Conservation (phyloP, 2,888 invertebrate genomes). For the Balanococcus diminutus region DNA sequence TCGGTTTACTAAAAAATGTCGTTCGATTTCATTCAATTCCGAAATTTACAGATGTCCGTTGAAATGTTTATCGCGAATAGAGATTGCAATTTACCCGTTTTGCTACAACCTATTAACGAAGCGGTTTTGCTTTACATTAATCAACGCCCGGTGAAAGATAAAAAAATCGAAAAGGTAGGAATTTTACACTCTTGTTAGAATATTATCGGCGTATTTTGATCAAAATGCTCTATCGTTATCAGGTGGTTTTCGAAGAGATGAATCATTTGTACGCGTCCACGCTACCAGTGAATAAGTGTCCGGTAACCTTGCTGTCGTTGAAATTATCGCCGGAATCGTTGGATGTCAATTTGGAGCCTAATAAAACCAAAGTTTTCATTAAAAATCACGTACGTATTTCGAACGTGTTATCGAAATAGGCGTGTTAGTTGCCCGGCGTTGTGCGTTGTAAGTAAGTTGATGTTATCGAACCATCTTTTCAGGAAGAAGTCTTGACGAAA, state of each 20-base stretch:
- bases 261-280: slow-evolving; percentile 61
- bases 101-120: slow-evolving; percentile 57
- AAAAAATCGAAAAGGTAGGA: slow-evolving; percentile 66
- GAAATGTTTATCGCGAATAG: slow-evolving; percentile 61
- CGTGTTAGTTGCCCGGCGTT: neutral
- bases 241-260: slow-evolving; percentile 63
- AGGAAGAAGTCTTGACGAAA: slow-evolving; percentile 56
- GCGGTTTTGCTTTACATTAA: slow-evolving; percentile 64
- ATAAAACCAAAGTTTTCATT: slow-evolving; percentile 66
- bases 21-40: slow-evolving; percentile 9
- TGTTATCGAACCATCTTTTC: neutral
- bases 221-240: slow-evolving; percentile 60
- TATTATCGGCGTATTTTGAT: neutral
- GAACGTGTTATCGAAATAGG: neutral
- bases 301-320: slow-evolving; percentile 63
- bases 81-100: slow-evolving; percentile 58
- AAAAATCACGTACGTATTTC: slow-evolving; percentile 63
- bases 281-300: slow-evolving; percentile 62
- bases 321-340: slow-evolving; percentile 62
- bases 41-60: slow-evolving; percentile 58
- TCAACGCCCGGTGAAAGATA: slow-evolving; percentile 65
- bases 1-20: neutral
- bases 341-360: slow-evolving; percentile 69
- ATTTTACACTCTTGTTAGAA: slow-evolving; percentile 20
- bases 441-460: neutral